Percentiles rank a stretch among this genome's conserved stretches.
phyloP scores from a whole-genome alignment of 2,113 vertebrate genomes.

The Pagrus major region DNA sequence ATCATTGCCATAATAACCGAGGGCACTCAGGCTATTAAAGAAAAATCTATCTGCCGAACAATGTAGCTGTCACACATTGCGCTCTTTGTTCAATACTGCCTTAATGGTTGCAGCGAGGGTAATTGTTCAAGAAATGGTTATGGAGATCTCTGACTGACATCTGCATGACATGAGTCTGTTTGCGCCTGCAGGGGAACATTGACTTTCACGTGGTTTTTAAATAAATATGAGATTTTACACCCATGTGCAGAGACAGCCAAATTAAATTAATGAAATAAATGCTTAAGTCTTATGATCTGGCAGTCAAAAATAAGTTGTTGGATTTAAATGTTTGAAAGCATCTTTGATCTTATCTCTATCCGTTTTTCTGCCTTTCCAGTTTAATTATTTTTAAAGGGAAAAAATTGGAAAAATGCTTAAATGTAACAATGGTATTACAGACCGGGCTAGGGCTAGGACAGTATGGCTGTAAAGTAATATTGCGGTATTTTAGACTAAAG shows the following conservation, averaged over 20 bases:
- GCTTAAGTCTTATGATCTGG: neutral
- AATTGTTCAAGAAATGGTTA: slow-evolving; percentile 2
- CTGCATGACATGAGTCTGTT: neutral
- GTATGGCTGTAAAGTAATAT: too few species aligned
- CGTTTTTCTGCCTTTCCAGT: neutral
- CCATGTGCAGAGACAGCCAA: neutral
- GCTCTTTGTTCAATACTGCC: slow-evolving; percentile 1
- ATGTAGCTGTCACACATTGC: slow-evolving; percentile 1
- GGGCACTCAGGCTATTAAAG: neutral
- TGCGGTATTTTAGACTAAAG: too few species aligned
- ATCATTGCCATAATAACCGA: slow-evolving; percentile 45
- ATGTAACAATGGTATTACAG: too few species aligned
- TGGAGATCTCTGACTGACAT: slow-evolving; percentile 4
- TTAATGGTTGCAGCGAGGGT: neutral
- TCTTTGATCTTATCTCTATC: neutral
- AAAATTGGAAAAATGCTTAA: neutral
- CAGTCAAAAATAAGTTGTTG: neutral
- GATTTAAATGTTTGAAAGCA: neutral
- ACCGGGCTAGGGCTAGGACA: too few species aligned
- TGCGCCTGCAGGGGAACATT: neutral
- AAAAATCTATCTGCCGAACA: slow-evolving; percentile 8
- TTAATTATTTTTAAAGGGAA: neutral
- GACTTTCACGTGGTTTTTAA: neutral
- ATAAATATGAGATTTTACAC: too few species aligned
- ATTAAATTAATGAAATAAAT: neutral